phyloP scores from a whole-genome alignment of 2,797 vertebrate species.

The Scyliorhinus canicula region DNA sequence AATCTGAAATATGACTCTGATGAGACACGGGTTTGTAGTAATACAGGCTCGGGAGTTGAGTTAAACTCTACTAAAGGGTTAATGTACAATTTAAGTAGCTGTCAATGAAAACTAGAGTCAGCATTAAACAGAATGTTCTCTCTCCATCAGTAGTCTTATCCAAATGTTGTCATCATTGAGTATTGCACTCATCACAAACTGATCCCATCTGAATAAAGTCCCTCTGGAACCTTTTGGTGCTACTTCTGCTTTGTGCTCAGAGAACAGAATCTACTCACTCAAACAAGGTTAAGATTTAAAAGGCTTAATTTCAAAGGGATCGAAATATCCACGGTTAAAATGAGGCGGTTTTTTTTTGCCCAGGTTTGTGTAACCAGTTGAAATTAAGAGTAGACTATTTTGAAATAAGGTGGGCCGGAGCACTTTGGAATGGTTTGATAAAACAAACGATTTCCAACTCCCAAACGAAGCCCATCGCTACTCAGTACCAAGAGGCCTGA shows the following conservation, averaged over 20 bases:
- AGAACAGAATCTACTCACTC: not conserved
- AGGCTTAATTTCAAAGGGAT: not conserved
- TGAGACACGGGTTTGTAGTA: not conserved
- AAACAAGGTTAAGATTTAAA: not conserved
- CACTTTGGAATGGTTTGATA: not conserved
- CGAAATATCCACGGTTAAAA: not conserved
- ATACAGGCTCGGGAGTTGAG: not conserved
- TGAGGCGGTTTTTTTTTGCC: not conserved
- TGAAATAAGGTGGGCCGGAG: not conserved
- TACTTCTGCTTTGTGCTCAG: not conserved
- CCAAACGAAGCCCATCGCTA: not conserved
- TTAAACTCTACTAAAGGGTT: not conserved
- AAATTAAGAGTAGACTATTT: not conserved
- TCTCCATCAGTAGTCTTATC: not conserved
- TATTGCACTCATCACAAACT: not conserved
- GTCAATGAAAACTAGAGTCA: not conserved
- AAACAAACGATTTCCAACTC: not conserved
- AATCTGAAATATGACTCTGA: slow-evolving; percentile 9
- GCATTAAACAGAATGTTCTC: not conserved
- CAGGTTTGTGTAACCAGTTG: not conserved
- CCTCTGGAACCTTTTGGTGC: not conserved
- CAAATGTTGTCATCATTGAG: not conserved
- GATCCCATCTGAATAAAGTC: not conserved
- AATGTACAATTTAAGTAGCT: not conserved
- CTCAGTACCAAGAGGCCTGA: not conserved